These are phyloP conservation scores for Andrena cerasifolii DNA, from an alignment of 1,140 invertebrate genomes.

Conservation along the genomic window DNA sequence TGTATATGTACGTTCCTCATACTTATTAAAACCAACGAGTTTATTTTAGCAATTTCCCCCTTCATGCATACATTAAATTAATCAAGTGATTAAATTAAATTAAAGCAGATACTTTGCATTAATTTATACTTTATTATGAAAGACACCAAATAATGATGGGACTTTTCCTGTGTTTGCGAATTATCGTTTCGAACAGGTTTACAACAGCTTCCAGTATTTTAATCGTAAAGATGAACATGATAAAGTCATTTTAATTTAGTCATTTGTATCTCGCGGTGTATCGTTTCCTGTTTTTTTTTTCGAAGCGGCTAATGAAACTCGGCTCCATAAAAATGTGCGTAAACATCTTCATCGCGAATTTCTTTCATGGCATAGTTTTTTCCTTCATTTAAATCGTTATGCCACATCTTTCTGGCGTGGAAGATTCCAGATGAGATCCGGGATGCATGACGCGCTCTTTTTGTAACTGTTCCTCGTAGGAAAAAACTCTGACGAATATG, in stretches of 20 bases:
- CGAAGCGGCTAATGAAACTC: background rate
- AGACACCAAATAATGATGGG: too few species aligned
- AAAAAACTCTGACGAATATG: slow-evolving; percentile 4
- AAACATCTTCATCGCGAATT: slow-evolving; percentile 43
- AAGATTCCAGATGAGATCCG: slow-evolving; percentile 58
- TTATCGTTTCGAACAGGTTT: too few species aligned
- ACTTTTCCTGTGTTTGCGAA: too few species aligned
- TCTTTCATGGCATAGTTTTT: background rate
- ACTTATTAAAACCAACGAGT: too few species aligned
- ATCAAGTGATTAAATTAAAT: too few species aligned
- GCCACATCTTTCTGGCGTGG: slow-evolving; percentile 1
- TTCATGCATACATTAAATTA: too few species aligned
- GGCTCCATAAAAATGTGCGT: slow-evolving; percentile 42
- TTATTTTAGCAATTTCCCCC: too few species aligned
- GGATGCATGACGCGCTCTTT: slow-evolving; percentile 33
- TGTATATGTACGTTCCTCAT: too few species aligned
- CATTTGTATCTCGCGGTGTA: background rate
- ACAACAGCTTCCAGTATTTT: too few species aligned
- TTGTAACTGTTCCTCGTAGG: background rate
- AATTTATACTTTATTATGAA: too few species aligned
- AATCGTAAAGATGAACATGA: too few species aligned
- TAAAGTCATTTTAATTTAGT: background rate
- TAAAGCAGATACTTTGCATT: too few species aligned
- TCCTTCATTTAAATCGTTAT: slow-evolving; percentile 41
- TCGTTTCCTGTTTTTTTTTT: background rate